Evolutionary conservation across 2,888 invertebrate species (phyloP), one percentile per base, ranked within the genome.

Genomic region (Noctua janthe): DNA sequence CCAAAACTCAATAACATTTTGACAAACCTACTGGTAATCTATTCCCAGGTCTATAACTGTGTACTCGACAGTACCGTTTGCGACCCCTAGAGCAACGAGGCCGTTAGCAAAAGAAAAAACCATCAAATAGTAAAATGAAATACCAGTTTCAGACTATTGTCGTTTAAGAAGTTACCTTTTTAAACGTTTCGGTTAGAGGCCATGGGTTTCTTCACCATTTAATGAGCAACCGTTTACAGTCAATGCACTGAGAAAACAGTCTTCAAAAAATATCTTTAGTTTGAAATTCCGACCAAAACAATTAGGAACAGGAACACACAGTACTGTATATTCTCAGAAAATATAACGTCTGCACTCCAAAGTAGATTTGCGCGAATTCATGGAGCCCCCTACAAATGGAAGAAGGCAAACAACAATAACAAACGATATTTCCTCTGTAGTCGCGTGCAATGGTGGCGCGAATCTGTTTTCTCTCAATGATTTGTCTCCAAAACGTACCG

Each of bases 401-500:
- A 89, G 85, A 87, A 87, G 89, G 90, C 89, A 92, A 93, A 93
- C 93, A 93, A 93, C 93, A 94, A 94, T 94, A 94, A 92, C 92
- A 93, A 93, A 93, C 93, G 92, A 94, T 94, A 94, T 94, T 91
- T 94, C 91, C 91, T 88, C 91, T 78, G 92, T 89, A 91, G 91
- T 91, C 88, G 91, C 90, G 89, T 91, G 94, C 95, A 94, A 95
- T 94, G 94, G 95, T 91, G 92, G 94, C 93, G 94, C 93, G 95
- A 96, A 96, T 96, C 96, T 96, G 96, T 96, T 96, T 95, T 95
- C 95, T 94, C 94, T 93, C 96, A 95, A 95, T 95, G 96, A 97
- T 96, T 96, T 97, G 96, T 96, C 96, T 95, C 94, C 92, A 91
- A 94, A 94, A 94, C 94, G 94, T 92, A 94, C 94, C 91, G 92